Evolutionary conservation across 2,888 invertebrate genomes (phyloP).

Genomic region (Eilema sororculum): DNA sequence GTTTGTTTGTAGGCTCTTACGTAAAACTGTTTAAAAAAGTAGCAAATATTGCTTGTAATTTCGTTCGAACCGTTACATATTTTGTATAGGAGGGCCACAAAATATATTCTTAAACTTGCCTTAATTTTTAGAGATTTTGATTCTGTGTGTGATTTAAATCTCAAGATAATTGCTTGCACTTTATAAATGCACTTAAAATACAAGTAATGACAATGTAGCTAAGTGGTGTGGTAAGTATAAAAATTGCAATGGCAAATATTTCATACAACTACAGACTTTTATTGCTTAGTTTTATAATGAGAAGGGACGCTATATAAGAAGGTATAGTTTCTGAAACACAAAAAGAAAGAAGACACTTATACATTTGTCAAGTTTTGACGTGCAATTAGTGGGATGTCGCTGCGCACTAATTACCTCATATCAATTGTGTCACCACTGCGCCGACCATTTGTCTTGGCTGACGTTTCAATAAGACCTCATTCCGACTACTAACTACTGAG

Average conservation of each 20-base stretch:
- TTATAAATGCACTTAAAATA: too few species aligned
- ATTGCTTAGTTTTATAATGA: not conserved
- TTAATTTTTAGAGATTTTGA: too few species aligned
- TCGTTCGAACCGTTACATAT: too few species aligned
- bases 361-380: conserved; percentile 71
- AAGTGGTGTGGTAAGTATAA: not conserved
- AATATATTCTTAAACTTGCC: too few species aligned
- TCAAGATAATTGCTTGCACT: too few species aligned
- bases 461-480: conserved; percentile 54
- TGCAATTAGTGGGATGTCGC: conserved; percentile 71
- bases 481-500: too few species aligned
- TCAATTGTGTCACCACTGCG: conserved; percentile 60
- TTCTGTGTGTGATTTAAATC: too few species aligned
- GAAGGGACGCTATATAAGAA: too few species aligned
- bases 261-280: not conserved
- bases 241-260: not conserved
- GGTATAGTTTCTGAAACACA: not conserved
- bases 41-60: too few species aligned
- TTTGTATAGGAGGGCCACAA: too few species aligned
- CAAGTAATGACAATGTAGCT: too few species aligned
- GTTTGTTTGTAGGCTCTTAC: not conserved
- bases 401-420: conserved; percentile 70
- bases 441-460: conserved; percentile 61
- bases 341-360: conserved; percentile 27
- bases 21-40: too few species aligned